Evolutionary conservation across 2,888 invertebrate species (phyloP), one percentile per base, ranked within the genome.

Genomic region (Synanthedon andrenaeformis): DNA sequence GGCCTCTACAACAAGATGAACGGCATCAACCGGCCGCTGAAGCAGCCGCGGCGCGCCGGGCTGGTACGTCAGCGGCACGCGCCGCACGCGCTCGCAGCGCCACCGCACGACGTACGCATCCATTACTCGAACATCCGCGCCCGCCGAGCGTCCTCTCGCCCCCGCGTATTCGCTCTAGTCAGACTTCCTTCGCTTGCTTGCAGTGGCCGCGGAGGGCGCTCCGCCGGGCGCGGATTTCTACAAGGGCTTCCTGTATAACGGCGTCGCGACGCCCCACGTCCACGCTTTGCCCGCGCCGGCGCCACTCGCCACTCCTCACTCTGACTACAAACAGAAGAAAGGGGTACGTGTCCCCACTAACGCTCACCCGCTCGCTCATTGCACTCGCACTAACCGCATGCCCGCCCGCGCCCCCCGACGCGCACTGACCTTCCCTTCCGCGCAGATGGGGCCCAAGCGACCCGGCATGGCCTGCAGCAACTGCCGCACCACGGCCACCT

Each of bases 1-100:
- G 99, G 99, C 70, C 94, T 99, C 74, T 99, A 99, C 91, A 96
- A 96, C 89, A 98, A 98, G 90, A 98, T 98, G 96, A 99, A 99
- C 89, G 98, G 98, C 78, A 95, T 96, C 92, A 97, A 97, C 89
- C 91, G 98, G 69, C 98, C 98, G 63, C 91, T 99, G 71, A 97
- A 98, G 83, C 98, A 98, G 89, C 98, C 98, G 64, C 97, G 97
- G 79, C 96, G 98, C 17, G 45, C 45, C 45, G 45, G 45, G 91
- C 93, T 97, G 92, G 98, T 98, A 90, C 94, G 96, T 91, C 77
- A 80, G 81, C 85, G 87, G 67, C 80, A 76, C 78, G 81, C 81
- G 71, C 74, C 79, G 73, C 78, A 67, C 75, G 76, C 80, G 72
- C 70, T 64, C 63, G 69, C 76, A 73, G 72, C 80, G 70, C 76